Evolutionary conservation across 2,797 vertebrate genomes (phyloP), one percentile per base, ranked within the genome.

Genomic region (Sylvia borin): DNA sequence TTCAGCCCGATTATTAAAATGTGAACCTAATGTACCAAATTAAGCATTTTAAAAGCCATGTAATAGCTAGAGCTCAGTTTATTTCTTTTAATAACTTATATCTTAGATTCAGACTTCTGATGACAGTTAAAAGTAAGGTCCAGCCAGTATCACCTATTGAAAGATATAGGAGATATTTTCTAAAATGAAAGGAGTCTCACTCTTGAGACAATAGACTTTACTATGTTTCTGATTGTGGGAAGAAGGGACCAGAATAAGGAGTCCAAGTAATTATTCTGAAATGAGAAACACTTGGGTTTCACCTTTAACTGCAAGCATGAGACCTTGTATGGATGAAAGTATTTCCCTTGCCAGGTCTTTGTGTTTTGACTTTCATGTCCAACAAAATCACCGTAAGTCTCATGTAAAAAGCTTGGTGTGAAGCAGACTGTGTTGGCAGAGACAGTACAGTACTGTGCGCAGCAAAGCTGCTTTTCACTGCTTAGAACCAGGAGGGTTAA

Each of bases 51-150:
- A 40, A 88, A 94, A 92, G 58, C 50, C 55, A 17, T 73, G 32
- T 83, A 90, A 88, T 71, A 91, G 53, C 79, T 93, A 54, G 43
- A 76, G 42, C 26, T 16, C 16, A 84, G 64, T 94, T 83, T 93
- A n/a, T 88, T 84, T 84, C 53, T 84, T 88, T 70, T 79, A 82
- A 78, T 94, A 83, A 74, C 65, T 95, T 68, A 3, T 0, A 10
- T 81, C 43, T 53, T 87, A 19, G 9, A 55, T 32, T 79, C 16
- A n/a, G 40, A 74, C 57, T 36, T 19, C 31, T 57, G 16, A 34
- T 36, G 27, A 60, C 78, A 74, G 43, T 75, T 75, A 76, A 92
- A 96, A 95, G 75, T 55, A 29, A 84, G 24, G 53, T 85, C 53
- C 34, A 82, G 13, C 32, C 38, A 73, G 9, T 50, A 51, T 83